Evolutionary conservation across 1,140 invertebrate genomes (phyloP).

Genomic region (Elymnias hypermnestra): DNA sequence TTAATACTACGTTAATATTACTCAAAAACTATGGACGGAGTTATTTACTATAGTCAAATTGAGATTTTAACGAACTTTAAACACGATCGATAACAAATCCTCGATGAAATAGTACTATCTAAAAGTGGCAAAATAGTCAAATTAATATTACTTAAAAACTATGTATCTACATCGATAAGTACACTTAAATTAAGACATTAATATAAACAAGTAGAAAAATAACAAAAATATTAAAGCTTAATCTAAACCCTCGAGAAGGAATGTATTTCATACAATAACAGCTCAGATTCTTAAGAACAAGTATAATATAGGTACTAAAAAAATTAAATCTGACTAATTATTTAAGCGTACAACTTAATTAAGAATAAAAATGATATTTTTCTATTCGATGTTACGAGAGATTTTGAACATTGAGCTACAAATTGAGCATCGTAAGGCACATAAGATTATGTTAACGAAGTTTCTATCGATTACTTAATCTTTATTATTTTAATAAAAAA

Average conservation of each 20-base stretch:
- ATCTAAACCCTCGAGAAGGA: slow-evolving; percentile 28
- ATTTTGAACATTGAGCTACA: slow-evolving; percentile 16
- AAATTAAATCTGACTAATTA: too few species aligned
- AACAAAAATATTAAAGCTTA: slow-evolving; percentile 36
- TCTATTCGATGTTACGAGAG: slow-evolving; percentile 7
- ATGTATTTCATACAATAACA: slow-evolving; percentile 51
- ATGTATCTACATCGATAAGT: background rate
- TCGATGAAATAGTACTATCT: too few species aligned
- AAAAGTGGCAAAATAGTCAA: too few species aligned
- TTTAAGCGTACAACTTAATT: slow-evolving; percentile 5
- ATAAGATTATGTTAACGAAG: too few species aligned
- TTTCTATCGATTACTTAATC: too few species aligned
- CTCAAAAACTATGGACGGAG: slow-evolving; percentile 14
- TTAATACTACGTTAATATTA: background rate
- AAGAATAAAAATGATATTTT: too few species aligned
- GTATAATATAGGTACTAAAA: slow-evolving; percentile 19
- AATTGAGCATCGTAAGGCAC: slow-evolving; percentile 21
- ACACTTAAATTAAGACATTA: slow-evolving; percentile 1
- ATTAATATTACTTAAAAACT: too few species aligned
- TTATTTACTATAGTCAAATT: slow-evolving; percentile 2
- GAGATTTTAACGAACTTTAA: background rate
- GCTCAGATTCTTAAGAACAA: slow-evolving; percentile 29
- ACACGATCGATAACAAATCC: background rate
- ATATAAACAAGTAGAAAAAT: slow-evolving; percentile 1
- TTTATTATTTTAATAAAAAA: too few species aligned